A percentile compares a stretch with the other conserved stretches of the same genome.
Conservation (phyloP, 2,797 vertebrate genomes). For the Adelosebastes latens region DNA sequence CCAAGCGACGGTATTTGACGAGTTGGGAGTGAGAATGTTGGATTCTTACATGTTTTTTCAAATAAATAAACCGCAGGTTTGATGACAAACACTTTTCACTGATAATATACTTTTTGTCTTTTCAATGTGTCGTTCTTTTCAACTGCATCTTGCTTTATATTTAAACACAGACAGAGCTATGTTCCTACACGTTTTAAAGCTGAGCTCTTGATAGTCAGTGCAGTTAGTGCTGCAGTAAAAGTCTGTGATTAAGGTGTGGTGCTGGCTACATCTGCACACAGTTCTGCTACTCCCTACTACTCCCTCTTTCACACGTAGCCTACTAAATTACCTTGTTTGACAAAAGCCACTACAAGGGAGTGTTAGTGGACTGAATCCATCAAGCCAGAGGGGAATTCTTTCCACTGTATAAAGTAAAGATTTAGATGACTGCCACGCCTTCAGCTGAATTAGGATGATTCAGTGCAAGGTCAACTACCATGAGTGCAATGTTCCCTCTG, state of each 20-base stretch:
- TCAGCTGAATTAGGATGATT: not conserved
- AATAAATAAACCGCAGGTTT: no score
- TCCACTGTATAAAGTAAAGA: not conserved
- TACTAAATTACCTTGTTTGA: not conserved
- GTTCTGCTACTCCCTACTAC: constrained; percentile 2
- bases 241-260: constrained; percentile 31
- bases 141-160: not conserved
- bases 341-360: constrained; percentile 39
- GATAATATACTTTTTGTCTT: not conserved
- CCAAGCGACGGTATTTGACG: no score
- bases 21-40: no score
- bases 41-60: no score
- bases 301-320: not conserved
- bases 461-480: not conserved
- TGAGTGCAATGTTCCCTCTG: not conserved
- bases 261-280: constrained; percentile 2
- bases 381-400: constrained; percentile 39
- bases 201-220: not conserved
- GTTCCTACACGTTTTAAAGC: not conserved
- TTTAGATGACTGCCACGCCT: constrained; percentile 36
- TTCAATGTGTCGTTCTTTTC: not conserved
- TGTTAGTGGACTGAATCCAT: constrained; percentile 20
- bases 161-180: not conserved
- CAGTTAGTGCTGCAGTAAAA: not conserved
- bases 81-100: not conserved